These are phyloP conservation scores for Bergia puertoricense DNA, from an alignment of 92 coral and sea anemone genomes.

Conservation along the genomic window DNA sequence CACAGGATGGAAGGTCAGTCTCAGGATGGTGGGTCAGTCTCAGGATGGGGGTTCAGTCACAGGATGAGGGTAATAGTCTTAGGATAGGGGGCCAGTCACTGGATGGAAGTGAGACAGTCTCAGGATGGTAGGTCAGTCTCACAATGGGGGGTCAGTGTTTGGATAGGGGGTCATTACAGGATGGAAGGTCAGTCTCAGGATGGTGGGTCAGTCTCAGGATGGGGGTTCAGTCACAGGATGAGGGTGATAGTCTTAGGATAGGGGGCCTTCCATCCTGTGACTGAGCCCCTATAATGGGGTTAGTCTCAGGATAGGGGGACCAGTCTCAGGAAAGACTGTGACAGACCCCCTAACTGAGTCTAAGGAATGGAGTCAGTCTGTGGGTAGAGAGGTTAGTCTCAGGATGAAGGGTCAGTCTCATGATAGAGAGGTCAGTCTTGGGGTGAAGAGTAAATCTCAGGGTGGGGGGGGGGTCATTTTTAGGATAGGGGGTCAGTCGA, in stretches of 20 bases:
- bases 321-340: background rate
- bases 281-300: background rate
- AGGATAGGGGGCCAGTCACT: background rate
- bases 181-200: background rate
- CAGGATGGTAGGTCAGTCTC: background rate
- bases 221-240: no score
- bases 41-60: no score
- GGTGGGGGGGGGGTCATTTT: background rate
- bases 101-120: background rate
- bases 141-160: background rate
- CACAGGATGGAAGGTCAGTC: background rate
- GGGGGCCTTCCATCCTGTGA: background rate
- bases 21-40: background rate
- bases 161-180: background rate
- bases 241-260: background rate
- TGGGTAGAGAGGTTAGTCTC: background rate
- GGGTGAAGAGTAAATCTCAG: no score
- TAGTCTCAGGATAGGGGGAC: background rate
- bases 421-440: background rate
- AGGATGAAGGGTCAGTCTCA: background rate
- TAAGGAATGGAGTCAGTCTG: background rate
- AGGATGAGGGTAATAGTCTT: background rate
- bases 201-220: background rate
- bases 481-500: background rate
- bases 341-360: background rate